Percentiles rank a stretch among this genome's conserved stretches.
Conservation (phyloP, 1,140 invertebrate genomes). For the Cepaea nemoralis region DNA sequence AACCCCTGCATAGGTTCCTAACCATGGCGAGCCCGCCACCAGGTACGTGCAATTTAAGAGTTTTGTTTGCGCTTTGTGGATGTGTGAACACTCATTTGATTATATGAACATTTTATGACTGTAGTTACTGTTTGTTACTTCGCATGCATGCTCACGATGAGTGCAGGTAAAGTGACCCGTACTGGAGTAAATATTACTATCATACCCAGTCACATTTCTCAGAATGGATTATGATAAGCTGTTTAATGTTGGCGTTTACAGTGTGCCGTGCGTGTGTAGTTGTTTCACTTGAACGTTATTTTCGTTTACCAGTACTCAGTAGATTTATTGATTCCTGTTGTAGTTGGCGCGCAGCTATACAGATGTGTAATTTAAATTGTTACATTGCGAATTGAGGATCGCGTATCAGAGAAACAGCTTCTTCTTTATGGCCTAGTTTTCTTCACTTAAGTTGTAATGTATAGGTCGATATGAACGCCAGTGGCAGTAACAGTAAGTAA, state of each 20-base stretch:
- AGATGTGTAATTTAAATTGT: too few species aligned
- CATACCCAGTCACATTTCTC: neutral
- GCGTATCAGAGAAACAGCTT: too few species aligned
- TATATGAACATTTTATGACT: neutral
- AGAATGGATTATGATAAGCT: neutral
- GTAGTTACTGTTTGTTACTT: neutral
- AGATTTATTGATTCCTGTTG: neutral
- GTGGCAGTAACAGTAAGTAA: too few species aligned
- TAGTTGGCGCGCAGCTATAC: neutral
- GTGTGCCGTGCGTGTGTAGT: neutral
- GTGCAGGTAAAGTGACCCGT: neutral
- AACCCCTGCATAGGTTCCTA: constrained; percentile 25
- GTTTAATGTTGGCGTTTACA: neutral
- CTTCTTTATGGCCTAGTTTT: too few species aligned
- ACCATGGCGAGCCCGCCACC: constrained; percentile 33
- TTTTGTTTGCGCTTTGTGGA: neutral
- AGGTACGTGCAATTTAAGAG: neutral
- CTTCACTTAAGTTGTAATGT: too few species aligned
- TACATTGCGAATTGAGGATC: too few species aligned
- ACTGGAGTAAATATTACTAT: too few species aligned
- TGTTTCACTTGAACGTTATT: neutral
- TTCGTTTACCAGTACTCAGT: neutral
- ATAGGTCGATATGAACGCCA: too few species aligned
- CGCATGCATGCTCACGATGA: neutral
- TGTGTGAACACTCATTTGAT: too few species aligned